These are phyloP conservation scores for Eilema depressum DNA, from an alignment of 2,888 invertebrate genomes.

Conservation along the genomic window DNA sequence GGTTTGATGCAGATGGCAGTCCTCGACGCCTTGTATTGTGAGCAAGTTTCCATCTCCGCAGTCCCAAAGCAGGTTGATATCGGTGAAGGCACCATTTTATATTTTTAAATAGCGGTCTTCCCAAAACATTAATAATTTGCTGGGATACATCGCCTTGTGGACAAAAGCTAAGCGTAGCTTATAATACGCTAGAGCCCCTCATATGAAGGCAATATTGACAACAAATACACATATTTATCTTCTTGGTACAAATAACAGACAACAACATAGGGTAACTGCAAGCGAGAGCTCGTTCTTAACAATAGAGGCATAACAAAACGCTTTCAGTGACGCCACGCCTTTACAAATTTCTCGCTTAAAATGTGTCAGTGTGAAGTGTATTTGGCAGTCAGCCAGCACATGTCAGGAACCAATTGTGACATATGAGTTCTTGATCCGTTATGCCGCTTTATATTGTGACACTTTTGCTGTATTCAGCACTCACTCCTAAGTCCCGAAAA, in stretches of 20 bases:
- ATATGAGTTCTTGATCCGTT: not conserved
- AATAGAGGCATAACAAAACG: not conserved
- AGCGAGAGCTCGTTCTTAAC: not conserved
- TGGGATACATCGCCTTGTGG: too few relatives aligned
- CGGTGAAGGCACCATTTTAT: too few relatives aligned
- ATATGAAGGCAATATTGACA: too few relatives aligned
- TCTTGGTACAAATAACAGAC: not conserved
- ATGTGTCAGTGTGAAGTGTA: constrained; percentile 1
- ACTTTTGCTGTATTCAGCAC: not conserved
- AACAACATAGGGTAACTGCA: not conserved
- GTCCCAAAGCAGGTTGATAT: too few relatives aligned
- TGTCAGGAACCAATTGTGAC: not conserved
- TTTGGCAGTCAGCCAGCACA: constrained; percentile 12
- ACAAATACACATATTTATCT: too few relatives aligned
- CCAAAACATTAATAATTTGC: too few relatives aligned
- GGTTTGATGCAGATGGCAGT: too few relatives aligned
- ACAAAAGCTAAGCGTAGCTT: too few relatives aligned
- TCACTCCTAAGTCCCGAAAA: not conserved
- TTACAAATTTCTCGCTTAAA: not conserved
- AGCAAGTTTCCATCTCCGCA: too few relatives aligned
- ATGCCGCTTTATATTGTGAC: constrained; percentile 7
- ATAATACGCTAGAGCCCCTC: too few relatives aligned
- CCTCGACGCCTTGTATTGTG: too few relatives aligned
- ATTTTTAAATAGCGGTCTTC: too few relatives aligned
- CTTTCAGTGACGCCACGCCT: not conserved